phyloP scores from a whole-genome alignment of 2,797 vertebrate genomes.

The Salmo trutta region DNA sequence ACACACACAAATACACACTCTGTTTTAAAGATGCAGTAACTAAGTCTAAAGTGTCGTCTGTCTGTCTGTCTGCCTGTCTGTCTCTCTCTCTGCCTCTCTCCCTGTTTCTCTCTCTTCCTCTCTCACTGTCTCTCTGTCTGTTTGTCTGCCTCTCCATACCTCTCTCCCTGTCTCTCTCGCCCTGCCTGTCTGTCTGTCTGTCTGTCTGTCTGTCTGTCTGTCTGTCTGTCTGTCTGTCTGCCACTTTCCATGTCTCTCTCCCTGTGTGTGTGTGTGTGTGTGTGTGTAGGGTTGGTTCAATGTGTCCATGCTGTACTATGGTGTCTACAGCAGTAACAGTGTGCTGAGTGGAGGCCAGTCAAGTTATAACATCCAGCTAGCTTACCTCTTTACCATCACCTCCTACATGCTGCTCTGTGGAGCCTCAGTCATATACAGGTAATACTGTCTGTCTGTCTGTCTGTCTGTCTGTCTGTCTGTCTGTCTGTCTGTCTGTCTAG shows the following conservation, averaged over 20 bases:
- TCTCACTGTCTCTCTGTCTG: too few relatives aligned
- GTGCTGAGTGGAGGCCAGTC: not conserved
- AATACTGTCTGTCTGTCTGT: not conserved
- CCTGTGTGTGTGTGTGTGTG: not conserved
- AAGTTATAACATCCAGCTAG: not conserved
- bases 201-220: too few relatives aligned
- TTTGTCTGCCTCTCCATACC: too few relatives aligned
- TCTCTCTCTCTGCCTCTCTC: too few relatives aligned
- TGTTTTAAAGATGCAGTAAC: constrained; percentile 5
- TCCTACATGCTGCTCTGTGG: not conserved
- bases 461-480: too few relatives aligned
- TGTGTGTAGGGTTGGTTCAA: not conserved
- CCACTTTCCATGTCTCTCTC: too few relatives aligned
- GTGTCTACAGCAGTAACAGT: not conserved
- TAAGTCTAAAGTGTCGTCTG: too few relatives aligned
- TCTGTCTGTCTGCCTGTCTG: too few relatives aligned
- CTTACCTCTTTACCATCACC: not conserved
- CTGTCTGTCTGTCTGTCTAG: too few relatives aligned
- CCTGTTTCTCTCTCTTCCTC: rapidly evolving
- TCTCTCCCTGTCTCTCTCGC: too few relatives aligned
- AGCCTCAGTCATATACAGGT: not conserved
- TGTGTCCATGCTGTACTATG: not conserved
- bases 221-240: too few relatives aligned
- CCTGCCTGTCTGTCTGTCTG: too few relatives aligned
- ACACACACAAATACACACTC: constrained; percentile 7